Base-by-base conservation (phyloP, 2,797 vertebrate genomes). In the Balearica regulorum region DNA sequence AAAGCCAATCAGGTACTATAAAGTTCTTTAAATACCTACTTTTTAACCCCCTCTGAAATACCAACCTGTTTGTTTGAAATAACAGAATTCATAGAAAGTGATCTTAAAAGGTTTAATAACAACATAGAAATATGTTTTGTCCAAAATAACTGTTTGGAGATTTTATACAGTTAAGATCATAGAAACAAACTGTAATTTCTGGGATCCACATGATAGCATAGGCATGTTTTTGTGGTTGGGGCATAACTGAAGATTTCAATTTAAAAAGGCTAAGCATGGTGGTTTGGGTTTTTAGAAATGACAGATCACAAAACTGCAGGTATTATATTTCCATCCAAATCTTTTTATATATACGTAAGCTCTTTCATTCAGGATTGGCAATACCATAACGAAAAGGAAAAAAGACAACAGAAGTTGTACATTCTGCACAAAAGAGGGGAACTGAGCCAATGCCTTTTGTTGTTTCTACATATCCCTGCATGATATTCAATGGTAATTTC, bases 281-380 rank as follows among this genome's bases (percentile, higher is more conserved):
- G 62, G 16, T 96, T 96, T 76, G 55, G 39, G 76, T 90, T 95
- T 97, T 92, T 93, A 93, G 84, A 93, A 95, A 96, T 93, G 43
- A 64, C 83, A 91, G 85, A 86, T 79, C 96, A 62, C 77, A 94
- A 96, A 96, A 89, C 83, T 88, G 48, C 73, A 96, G 93, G 65
- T 88, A 92, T 95, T 96, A 9, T 37, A 68, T 96, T 97, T 96
- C 96, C 51, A 53, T 60, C 87, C 84, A 85, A 48, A 92, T 97
- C 93, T 97, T 98, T 97, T 97, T 96, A 95, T 97, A 96, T 90
- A 84, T 88, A 21, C 1, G 15, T 91, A 83, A 94, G 58, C 82
- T 95, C 96, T 97, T 94, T 94, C 93, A 96, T 97, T 95, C 85
- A 72, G 62, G 76, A 92, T 89, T 94, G 94, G 93, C 90, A 96